phyloP scores from a whole-genome alignment of 2,888 invertebrate species.

The Physocephala rufipes region DNA sequence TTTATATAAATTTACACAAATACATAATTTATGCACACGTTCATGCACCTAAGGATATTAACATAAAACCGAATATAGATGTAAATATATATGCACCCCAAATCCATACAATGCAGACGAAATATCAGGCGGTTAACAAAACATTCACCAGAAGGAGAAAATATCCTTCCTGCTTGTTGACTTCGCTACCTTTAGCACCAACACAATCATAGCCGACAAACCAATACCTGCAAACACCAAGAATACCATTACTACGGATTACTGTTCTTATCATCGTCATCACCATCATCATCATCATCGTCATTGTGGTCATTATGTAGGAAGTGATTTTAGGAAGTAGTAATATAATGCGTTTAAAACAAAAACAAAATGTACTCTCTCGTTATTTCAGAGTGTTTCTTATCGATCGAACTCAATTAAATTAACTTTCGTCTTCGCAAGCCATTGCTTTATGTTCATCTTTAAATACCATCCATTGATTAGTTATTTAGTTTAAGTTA shows the following conservation, averaged over 20 bases:
- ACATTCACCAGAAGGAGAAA: not conserved
- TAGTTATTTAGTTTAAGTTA: too few species aligned
- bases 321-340: too few species aligned
- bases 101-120: not conserved
- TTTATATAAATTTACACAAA: not conserved
- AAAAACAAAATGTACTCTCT: too few species aligned
- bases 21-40: not conserved
- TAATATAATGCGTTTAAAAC: too few species aligned
- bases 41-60: not conserved
- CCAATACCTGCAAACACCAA: constrained; percentile 2
- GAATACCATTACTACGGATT: too few species aligned
- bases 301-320: too few species aligned
- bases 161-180: constrained; percentile 19
- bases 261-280: not conserved
- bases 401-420: constrained; percentile 25
- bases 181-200: not conserved
- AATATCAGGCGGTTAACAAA: not conserved
- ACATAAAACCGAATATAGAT: not conserved
- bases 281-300: constrained; percentile 2
- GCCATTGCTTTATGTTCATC: constrained; percentile 15
- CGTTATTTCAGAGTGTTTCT: too few species aligned
- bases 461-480: too few species aligned
- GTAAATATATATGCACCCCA: not conserved
- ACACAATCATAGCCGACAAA: too few species aligned
- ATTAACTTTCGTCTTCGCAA: constrained; percentile 41